Conservation (phyloP, 2,888 invertebrate genomes). For the Carcina quercana region DNA sequence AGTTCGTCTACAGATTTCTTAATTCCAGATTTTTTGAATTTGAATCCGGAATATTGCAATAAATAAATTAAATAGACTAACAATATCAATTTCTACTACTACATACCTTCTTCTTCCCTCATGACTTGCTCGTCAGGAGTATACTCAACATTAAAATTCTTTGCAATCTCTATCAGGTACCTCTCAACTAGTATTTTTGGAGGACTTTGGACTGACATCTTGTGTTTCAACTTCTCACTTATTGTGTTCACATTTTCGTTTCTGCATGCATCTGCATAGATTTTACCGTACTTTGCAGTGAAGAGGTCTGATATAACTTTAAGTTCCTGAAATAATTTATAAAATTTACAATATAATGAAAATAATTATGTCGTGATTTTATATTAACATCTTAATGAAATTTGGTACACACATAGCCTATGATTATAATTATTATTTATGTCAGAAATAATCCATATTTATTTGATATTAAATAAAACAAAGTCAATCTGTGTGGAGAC, state of each 20-base stretch:
- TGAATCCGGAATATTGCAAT: too few species aligned
- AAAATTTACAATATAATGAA: too few species aligned
- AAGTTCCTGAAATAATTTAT: slow-evolving; percentile 73
- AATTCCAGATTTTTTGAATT: too few species aligned
- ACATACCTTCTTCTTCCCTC: slow-evolving; percentile 79
- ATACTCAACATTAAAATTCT: slow-evolving; percentile 94
- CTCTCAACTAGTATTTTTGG: slow-evolving; percentile 96
- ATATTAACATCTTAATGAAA: too few species aligned
- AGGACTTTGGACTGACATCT: slow-evolving; percentile 95
- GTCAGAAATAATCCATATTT: too few species aligned
- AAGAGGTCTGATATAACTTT: slow-evolving; percentile 92
- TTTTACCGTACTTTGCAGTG: slow-evolving; percentile 93
- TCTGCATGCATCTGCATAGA: slow-evolving; percentile 92
- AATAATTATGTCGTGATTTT: too few species aligned
- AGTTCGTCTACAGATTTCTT: too few species aligned
- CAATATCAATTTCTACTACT: neutral
- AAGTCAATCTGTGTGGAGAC: too few species aligned
- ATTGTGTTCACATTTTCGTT: slow-evolving; percentile 86
- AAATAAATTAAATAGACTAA: too few species aligned
- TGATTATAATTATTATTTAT: too few species aligned
- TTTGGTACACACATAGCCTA: too few species aligned
- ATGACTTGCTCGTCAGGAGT: slow-evolving; percentile 95
- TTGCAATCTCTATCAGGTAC: slow-evolving; percentile 95
- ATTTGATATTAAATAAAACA: too few species aligned
- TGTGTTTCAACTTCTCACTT: slow-evolving; percentile 94